Base-by-base conservation (phyloP, 2,113 vertebrate species). In the Chrysemys picta region DNA sequence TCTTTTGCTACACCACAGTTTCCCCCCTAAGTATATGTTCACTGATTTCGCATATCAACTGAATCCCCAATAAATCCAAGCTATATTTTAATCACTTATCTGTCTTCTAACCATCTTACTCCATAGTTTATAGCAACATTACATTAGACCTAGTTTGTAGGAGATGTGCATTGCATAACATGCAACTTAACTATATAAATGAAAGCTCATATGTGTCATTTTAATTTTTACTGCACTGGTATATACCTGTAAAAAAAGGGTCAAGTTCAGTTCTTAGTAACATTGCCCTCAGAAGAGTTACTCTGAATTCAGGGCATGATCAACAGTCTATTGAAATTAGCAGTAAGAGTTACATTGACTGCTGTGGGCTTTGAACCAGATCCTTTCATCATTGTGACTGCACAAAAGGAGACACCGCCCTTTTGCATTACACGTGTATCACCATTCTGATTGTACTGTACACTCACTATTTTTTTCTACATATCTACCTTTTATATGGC, bases 41-140 rank as follows among this genome's bases (percentile, higher is more conserved):
- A 96, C 89, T 83, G 79, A 94, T 96, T 97, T 96, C 96, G 96
- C 97, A 96, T 97, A 96, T 97, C 95, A 59, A 95, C 75, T 96
- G 94, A 96, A 97, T 96, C 93, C 79, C 75, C 89, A 95, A 85
- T 95, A 95, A 97, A 96, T 95, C 93, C 89, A 95, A 97, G 89
- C 96, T 97, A 95, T 94, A 96, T 94, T 93, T 96, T 93, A 91
- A 91, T 85, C 0, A 0, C 83, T 97, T 94, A 91, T n/a, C 93
- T 84, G 52, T 88, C 89, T 91, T 95, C 95, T 91, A 89, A 72
- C 47, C 79, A 94, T 95, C 94, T 95, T 97, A 88, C 65, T 85
- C 75, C n/a, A 87, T 53, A 76, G 21, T 95, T 96, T 94, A 94
- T 81, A 83, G 95, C 88, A 95, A 95, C 96, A 91, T 79, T 83